phyloP scores from a whole-genome alignment of 1,140 invertebrate species.

The Delia radicum region DNA sequence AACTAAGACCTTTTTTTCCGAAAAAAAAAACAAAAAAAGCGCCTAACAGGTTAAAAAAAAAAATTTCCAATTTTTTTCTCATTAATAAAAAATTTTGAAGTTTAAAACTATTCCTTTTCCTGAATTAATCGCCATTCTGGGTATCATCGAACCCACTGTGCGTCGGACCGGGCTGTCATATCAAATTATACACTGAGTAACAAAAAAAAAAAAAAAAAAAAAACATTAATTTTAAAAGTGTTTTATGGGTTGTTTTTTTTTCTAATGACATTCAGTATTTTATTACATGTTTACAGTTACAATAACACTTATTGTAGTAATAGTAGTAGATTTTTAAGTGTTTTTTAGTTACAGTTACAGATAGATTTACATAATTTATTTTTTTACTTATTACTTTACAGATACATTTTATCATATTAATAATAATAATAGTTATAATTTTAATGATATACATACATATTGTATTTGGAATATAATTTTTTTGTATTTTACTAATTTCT shows the following conservation, averaged over 20 bases:
- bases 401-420: neutral
- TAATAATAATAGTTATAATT: neutral
- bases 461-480: neutral
- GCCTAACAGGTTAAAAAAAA: too few species aligned
- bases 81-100: too few species aligned
- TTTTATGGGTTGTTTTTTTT: constrained; percentile 13
- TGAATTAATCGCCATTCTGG: too few species aligned
- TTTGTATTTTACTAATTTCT: neutral
- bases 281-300: constrained; percentile 24
- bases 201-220: too few species aligned
- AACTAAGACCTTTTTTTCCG: too few species aligned
- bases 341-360: constrained; percentile 7
- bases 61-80: too few species aligned
- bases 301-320: constrained; percentile 17
- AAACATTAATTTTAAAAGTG: neutral
- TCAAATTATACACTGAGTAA: neutral
- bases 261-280: constrained; percentile 24
- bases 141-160: too few species aligned
- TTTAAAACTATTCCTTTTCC: too few species aligned
- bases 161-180: neutral
- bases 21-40: too few species aligned
- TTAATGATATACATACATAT: constrained; percentile 19
- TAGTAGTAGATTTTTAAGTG: neutral
- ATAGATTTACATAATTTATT: constrained; percentile 7
- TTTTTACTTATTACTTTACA: neutral